Base-by-base conservation (phyloP, 1,140 invertebrate species). In the Aphis craccivora region DNA sequence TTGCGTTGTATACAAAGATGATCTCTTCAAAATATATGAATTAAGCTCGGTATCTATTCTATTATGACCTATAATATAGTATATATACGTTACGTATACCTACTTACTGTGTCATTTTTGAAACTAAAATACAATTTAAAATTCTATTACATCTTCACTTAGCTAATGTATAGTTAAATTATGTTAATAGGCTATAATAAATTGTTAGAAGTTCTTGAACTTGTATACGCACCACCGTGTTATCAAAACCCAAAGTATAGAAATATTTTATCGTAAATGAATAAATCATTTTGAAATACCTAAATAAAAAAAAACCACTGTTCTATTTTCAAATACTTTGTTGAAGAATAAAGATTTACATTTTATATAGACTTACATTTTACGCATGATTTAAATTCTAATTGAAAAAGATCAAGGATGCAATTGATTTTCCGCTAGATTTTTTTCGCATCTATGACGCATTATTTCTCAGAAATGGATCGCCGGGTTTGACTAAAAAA, bases 391-490 rank as follows among this genome's bases (percentile, higher is more conserved):
- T 89, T 37, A n/a, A 35, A 53, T 37, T 37, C 48, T 35, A 89
- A 89, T 53, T 51, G 18, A 37, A 89, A 88, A 89, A 89, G 18
- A 53, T 89, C 48, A 35, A 45, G 35, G 84, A 45, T 37, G 25
- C 40, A 45, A 89, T 89, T 89, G 87, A 89, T 53, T 89, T 89
- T 89, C 87, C 87, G 87, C 87, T 53, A 37, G 87, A 37, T 53
- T 89, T 89, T 89, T 89, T 89, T 48, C 35, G n/a, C 35, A 37
- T 89, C 20, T 53, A 53, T 89, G 87, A 53, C 87, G 45, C 25
- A 23, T 23, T 87, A 53, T 53, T 89, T 89, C 14, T 48, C 18
- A 48, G 45, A 87, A 87, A 89, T 35, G n/a, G n/a, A 30, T 53
- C 48, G 22, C 11, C 45, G 8, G 22, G 8, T 87, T 35, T 5